These are phyloP conservation scores for Nymphalis urticae DNA, from an alignment of 2,888 invertebrate genomes.

Conservation along the genomic window DNA sequence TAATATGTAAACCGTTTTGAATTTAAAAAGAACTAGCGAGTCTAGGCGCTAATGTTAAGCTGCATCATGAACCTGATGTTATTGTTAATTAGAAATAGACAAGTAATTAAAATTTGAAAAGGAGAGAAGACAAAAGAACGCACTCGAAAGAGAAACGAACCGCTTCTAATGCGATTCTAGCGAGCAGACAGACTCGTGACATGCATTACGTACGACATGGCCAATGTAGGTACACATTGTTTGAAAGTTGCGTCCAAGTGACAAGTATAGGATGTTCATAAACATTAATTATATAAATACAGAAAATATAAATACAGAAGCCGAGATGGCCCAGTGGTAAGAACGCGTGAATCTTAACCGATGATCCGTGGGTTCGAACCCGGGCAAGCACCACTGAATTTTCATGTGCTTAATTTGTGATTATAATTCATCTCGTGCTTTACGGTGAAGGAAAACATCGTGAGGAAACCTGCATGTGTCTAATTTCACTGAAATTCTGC, in stretches of 20 bases:
- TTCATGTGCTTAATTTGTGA: too few relatives aligned
- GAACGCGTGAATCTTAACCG: too few relatives aligned
- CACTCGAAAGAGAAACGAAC: slow-evolving; percentile 26
- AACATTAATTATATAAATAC: too few relatives aligned
- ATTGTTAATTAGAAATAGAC: slow-evolving; percentile 19
- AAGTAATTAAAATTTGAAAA: slow-evolving; percentile 22
- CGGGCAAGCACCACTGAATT: too few relatives aligned
- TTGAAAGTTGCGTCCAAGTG: not conserved
- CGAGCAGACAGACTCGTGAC: slow-evolving; percentile 30
- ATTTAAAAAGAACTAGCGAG: not conserved
- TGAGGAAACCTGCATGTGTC: too few relatives aligned
- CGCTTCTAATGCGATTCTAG: slow-evolving; percentile 23
- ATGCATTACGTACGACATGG: slow-evolving; percentile 14
- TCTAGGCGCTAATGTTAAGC: not conserved
- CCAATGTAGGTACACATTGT: slow-evolving; percentile 1
- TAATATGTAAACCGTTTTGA: not conserved
- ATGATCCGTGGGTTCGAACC: too few relatives aligned
- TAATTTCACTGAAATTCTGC: too few relatives aligned
- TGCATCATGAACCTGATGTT: not conserved
- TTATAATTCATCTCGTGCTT: too few relatives aligned
- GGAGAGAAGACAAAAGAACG: slow-evolving; percentile 17
- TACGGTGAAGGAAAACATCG: too few relatives aligned
- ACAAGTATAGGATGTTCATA: not conserved
- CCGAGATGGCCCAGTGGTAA: too few relatives aligned
- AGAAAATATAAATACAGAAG: too few relatives aligned